Evolutionary conservation across 2,888 invertebrate species (phyloP).

Genomic region (Plusia festucae): DNA sequence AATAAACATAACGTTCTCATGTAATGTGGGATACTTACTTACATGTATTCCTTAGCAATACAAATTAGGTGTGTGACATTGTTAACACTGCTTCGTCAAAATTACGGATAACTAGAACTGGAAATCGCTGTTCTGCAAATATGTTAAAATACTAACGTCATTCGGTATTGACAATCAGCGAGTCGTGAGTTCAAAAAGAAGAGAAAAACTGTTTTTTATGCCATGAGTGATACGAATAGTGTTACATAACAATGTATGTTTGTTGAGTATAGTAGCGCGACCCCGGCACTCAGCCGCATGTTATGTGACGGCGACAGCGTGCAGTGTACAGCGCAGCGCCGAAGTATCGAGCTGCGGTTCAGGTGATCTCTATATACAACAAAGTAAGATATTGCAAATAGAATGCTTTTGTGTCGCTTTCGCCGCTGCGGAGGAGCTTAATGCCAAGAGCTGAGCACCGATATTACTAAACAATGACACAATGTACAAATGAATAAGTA

Average conservation of each 20-base stretch:
- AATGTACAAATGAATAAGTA: neutral
- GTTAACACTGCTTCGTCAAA: neutral
- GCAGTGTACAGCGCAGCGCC: neutral
- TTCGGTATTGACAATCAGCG: neutral
- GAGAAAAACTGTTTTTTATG: too few species aligned
- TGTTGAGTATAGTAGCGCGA: too few species aligned
- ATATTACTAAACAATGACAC: neutral
- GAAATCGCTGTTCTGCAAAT: neutral
- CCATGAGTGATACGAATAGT: too few species aligned
- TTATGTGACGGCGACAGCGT: too few species aligned
- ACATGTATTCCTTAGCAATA: neutral
- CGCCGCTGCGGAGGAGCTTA: neutral
- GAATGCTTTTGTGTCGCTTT: neutral
- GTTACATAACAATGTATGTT: too few species aligned
- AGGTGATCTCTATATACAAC: neutral
- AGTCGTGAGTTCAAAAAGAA: too few species aligned
- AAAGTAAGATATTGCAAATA: constrained; percentile 9
- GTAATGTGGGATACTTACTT: neutral
- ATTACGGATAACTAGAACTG: neutral
- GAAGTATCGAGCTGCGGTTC: neutral
- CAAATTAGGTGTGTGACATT: neutral
- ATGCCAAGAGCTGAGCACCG: neutral
- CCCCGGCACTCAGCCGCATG: too few species aligned
- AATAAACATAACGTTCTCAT: neutral
- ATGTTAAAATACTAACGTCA: neutral